Conservation (phyloP, 2,888 invertebrate species). For the Adela reaumurella region DNA sequence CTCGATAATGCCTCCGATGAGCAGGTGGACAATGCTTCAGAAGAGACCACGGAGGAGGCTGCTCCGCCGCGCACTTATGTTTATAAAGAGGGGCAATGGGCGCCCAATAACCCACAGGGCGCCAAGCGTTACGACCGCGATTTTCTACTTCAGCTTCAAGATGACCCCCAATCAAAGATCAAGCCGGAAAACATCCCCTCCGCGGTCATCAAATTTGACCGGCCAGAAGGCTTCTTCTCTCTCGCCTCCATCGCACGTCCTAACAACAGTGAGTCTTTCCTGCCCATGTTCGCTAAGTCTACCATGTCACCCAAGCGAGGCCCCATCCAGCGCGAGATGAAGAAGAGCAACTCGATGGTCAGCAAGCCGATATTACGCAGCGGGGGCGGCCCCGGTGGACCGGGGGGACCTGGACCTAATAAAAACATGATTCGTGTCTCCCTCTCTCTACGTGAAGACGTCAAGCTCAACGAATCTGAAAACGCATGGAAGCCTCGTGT, state of each 20-base stretch:
- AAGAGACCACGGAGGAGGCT: not conserved
- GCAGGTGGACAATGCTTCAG: not conserved
- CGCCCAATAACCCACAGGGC: constrained; percentile 75
- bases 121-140: constrained; percentile 79
- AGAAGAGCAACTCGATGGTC: not conserved
- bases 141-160: constrained; percentile 72
- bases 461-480: constrained; percentile 79
- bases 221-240: not conserved
- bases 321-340: not conserved
- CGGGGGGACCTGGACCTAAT: constrained; percentile 26
- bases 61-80: not conserved
- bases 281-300: not conserved
- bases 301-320: not conserved
- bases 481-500: constrained; percentile 89
- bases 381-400: not conserved
- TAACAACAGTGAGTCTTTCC: not conserved
- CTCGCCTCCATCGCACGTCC: not conserved
- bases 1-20: not conserved
- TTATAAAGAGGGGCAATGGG: constrained; percentile 71
- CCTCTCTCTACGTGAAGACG: constrained; percentile 71
- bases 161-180: constrained; percentile 67
- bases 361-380: not conserved
- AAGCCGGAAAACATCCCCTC: constrained; percentile 67
- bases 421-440: constrained; percentile 65
- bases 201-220: not conserved